Evolutionary conservation across 2,797 vertebrate genomes (phyloP).

Genomic region (Alauda arvensis): DNA sequence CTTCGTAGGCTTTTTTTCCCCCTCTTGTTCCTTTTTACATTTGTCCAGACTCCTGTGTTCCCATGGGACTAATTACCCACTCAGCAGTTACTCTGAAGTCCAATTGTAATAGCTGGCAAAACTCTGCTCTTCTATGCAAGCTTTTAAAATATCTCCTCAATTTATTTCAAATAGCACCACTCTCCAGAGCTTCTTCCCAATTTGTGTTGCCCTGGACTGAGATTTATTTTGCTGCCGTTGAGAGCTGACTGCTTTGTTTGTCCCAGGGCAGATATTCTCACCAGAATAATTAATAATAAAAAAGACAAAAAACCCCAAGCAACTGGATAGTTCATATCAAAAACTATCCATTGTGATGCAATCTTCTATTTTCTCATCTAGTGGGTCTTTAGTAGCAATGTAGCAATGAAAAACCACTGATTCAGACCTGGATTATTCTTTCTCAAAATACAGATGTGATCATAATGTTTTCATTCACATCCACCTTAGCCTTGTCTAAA

Average conservation of each 20-base stretch:
- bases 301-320: background rate
- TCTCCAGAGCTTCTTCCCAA: slow-evolving; percentile 22
- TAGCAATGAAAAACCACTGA: background rate
- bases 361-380: background rate
- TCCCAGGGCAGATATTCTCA: slow-evolving; percentile 6
- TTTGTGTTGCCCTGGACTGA: background rate
- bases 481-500: background rate
- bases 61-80: slow-evolving; percentile 49
- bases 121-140: slow-evolving; percentile 5
- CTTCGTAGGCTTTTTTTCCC: background rate
- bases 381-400: background rate
- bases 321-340: background rate
- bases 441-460: background rate
- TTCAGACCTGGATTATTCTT: background rate
- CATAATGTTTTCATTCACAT: background rate
- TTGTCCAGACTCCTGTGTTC: slow-evolving; percentile 48
- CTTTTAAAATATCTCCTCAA: slow-evolving; percentile 32
- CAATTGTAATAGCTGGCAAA: slow-evolving; percentile 43
- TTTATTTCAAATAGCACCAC: slow-evolving; percentile 44
- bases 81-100: slow-evolving; percentile 57
- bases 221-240: background rate
- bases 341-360: background rate
- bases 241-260: background rate
- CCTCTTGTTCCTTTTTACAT: slow-evolving; percentile 31
- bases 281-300: slow-evolving; percentile 17